Base-by-base conservation (phyloP, 2,888 invertebrate species). In the Napeogenes sylphis region DNA sequence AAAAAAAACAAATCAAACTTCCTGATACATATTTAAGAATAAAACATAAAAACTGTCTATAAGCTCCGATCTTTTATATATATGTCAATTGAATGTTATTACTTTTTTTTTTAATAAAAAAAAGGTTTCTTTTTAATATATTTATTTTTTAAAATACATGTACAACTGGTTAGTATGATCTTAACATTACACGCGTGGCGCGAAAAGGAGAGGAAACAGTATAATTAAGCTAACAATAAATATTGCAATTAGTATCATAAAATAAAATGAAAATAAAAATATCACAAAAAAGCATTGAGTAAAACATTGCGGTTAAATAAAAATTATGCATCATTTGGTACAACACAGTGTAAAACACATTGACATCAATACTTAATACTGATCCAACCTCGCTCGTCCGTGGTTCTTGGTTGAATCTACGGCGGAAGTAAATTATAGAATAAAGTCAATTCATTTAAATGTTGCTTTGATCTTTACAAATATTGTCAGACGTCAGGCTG, bases 121-220 rank as follows among this genome's bases (percentile, higher is more conserved):
- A 58, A 59, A 56, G 45, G 13, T 12, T 46, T 12, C 55, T 33
- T 14, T 60, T n/a, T 56, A 33, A 53, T 51, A 58, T 68, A 68
- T 77, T 75, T 68, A 71, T 76, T 75, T 74, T 73, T 74, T 75
- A 65, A 74, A 77, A 78, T 75, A 80, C 75, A 77, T 77, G 73
- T 81, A 80, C 76, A 77, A 73, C 71, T 77, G 75, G 70, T 78
- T 81, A 79, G 71, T 76, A 74, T 72, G 62, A 61, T 69, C 62
- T 65, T 55, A 59, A 61, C 59, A 61, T 55, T 56, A 59, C 54
- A 61, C 64, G 61, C 66, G 57, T 56, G 57, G 42, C 51, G 61
- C 62, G 62, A 56, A 54, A 21, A 63, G 59, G 53, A 67, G 30
- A 51, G 66, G 58, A 66, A 56, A 68, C 54, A 64, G 64, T 57